These are phyloP conservation scores for Mus pahari DNA, from an alignment of 2,113 vertebrate genomes.

Conservation along the genomic window DNA sequence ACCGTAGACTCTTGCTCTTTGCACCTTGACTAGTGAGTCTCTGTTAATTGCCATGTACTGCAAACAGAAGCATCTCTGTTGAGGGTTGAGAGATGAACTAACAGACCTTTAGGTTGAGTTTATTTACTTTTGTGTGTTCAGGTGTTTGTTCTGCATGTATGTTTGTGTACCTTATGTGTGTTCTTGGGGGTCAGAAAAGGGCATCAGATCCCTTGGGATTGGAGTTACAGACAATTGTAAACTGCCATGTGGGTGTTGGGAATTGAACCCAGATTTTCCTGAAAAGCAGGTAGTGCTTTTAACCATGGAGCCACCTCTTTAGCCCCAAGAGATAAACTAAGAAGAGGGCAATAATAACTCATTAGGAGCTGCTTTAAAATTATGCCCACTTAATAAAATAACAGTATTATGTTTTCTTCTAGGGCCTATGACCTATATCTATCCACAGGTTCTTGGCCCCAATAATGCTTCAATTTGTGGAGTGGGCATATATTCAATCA, in stretches of 20 bases:
- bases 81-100: background rate
- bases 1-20: background rate
- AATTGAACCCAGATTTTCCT: background rate
- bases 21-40: background rate
- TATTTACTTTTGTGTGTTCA: background rate
- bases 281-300: background rate
- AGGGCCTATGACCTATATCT: background rate
- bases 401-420: background rate
- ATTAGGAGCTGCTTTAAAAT: background rate
- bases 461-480: background rate
- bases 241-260: background rate
- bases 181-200: background rate
- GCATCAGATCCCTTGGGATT: background rate
- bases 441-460: background rate
- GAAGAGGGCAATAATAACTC: background rate
- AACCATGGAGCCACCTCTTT: background rate
- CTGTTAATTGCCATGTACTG: background rate
- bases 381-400: background rate
- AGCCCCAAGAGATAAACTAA: background rate
- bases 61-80: background rate
- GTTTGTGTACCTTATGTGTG: background rate
- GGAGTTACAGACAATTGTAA: background rate
- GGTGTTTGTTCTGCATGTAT: background rate
- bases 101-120: background rate
- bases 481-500: background rate